These are phyloP conservation scores for Sinella curviseta DNA, from an alignment of 1,140 invertebrate genomes.

Conservation along the genomic window DNA sequence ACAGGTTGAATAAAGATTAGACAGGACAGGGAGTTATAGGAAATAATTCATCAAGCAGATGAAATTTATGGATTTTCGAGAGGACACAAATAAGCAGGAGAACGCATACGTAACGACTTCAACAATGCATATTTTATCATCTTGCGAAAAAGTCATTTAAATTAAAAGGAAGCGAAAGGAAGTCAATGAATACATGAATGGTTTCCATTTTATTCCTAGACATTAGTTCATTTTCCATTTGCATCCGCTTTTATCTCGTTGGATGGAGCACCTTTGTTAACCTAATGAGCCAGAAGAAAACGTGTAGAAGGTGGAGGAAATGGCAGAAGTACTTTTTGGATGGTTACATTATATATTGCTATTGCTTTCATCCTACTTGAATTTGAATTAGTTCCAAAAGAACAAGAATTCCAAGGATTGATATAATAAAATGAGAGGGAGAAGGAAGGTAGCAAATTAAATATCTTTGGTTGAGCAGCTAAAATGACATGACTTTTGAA, in stretches of 20 bases:
- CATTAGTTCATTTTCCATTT: constrained; percentile 26
- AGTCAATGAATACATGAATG: constrained; percentile 9
- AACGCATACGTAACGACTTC: background rate
- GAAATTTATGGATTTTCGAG: background rate
- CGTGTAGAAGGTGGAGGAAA: background rate
- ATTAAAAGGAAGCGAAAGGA: too few species aligned
- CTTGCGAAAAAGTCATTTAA: background rate
- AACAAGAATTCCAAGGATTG: too few species aligned
- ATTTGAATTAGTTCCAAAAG: constrained; percentile 14
- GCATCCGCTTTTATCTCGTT: constrained; percentile 22
- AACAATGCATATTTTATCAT: background rate
- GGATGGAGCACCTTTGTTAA: constrained; percentile 31
- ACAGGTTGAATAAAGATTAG: background rate
- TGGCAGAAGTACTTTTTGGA: background rate
- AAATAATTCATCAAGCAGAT: constrained; percentile 3
- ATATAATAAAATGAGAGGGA: background rate
- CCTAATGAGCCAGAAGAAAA: constrained; percentile 37
- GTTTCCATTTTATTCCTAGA: constrained; percentile 26
- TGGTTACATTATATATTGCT: too few species aligned
- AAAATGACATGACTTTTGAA: constrained; percentile 26
- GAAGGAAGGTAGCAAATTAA: background rate
- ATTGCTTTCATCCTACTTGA: background rate
- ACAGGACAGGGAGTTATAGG: too few species aligned
- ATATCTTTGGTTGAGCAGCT: constrained; percentile 5
- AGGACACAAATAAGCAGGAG: too few species aligned